Evolutionary conservation across 1,140 invertebrate species (phyloP), one percentile per base, ranked within the genome.

Genomic region (Drosophila ercepeae): DNA sequence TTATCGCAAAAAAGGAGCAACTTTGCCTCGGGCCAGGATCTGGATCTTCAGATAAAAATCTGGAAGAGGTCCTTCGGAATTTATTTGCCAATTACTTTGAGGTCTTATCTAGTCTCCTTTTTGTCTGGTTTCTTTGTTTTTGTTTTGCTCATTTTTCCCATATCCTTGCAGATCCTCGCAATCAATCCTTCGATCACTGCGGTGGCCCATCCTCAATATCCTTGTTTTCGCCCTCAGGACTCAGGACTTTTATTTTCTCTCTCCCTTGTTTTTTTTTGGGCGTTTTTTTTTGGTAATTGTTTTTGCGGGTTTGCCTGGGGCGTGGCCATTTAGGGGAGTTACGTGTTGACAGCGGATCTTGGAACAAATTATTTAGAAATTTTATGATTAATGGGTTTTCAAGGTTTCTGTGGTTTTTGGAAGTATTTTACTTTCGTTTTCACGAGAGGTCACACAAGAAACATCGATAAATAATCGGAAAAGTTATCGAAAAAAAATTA

Each of bases 21-120:
- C 60, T 27, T 53, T 13, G 44, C 79, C 59, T 21, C 39, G 18
- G 79, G 71, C 70, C 34, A 64, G 60, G 75, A 75, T 78, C 63
- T 27, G 50, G 23, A 0, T 55, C 4, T 14, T 55, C 0, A 46
- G 42, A 64, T 41, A 8, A 18, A 8, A 0, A 44, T 44, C 52
- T 44, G n/a, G 14, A 27, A 63, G n/a, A 36, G 48, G 39, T 45
- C 48, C 50, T 67, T 52, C 39, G 59, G 59, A 65, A 68, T 84
- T 84, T 84, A 84, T 84, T 78, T 74, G 75, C 46, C 75, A 83
- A 83, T 84, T 78, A 78, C 64, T 70, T 70, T 42, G 34, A 83
- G 79, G 36, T 42, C 39, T 42, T 16, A 18, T 16, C 39, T 42
- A 2, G 48, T 52, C 48, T 41, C 27, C 61, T 18, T 19, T 32